These are phyloP conservation scores for Microcebus lehilahytsara DNA, from an alignment of 2,113 vertebrate genomes.

Conservation along the genomic window DNA sequence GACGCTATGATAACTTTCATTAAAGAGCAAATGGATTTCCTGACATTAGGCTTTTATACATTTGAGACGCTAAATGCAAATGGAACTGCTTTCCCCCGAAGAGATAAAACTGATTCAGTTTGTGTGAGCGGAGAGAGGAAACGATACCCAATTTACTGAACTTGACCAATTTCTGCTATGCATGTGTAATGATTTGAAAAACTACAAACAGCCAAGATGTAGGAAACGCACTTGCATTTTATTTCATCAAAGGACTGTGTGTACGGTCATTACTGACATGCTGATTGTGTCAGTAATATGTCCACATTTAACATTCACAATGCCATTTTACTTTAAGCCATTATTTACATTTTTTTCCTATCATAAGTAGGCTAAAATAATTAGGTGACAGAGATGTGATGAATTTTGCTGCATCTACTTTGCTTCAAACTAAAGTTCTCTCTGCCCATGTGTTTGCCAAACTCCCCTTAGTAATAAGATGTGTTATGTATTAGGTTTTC, in stretches of 20 bases:
- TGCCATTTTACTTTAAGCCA: slow-evolving; percentile 53
- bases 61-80: slow-evolving; percentile 74
- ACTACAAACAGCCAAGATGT: slow-evolving; percentile 55
- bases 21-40: slow-evolving; percentile 83
- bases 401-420: neutral
- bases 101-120: slow-evolving; percentile 43
- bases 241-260: slow-evolving; percentile 45
- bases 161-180: slow-evolving; percentile 43
- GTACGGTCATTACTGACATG: slow-evolving; percentile 17
- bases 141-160: neutral
- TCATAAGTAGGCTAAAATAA: neutral
- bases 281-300: slow-evolving; percentile 18
- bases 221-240: neutral
- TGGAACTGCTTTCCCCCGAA: slow-evolving; percentile 59
- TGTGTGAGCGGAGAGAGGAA: neutral
- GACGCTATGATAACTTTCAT: slow-evolving; percentile 83
- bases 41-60: slow-evolving; percentile 82
- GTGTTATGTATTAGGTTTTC: neutral
- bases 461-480: neutral
- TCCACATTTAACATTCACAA: slow-evolving; percentile 37
- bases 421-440: too few relatives aligned
- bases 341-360: slow-evolving; percentile 33
- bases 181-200: slow-evolving; percentile 5
- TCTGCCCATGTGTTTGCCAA: neutral
- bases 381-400: neutral